Base-by-base conservation (phyloP, 2,888 invertebrate species). In the Trichacis sp. region DNA sequence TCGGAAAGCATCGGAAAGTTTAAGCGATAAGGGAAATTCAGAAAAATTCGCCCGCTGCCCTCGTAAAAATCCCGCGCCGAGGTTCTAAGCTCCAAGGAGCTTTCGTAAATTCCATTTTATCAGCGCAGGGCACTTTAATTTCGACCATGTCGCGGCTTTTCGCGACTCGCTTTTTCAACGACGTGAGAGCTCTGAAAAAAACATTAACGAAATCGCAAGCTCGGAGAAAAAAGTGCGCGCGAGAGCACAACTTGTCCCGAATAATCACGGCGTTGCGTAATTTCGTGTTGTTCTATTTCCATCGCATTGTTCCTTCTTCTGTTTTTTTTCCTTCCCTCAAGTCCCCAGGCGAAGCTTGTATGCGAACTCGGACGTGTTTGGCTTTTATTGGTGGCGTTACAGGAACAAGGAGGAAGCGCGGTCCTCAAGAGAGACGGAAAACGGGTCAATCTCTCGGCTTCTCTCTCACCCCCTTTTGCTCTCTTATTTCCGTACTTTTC, bases 391-490 rank as follows among this genome's bases (percentile, higher is more conserved):
- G 18, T 54, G 55, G 24, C 33, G 19, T 14, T 51, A 29, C 14
- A 49, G 45, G 55, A 64, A 70, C 64, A 64, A 66, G 57, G 63
- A 70, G 59, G 47, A 64, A 53, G 54, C 50, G 49, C 15, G 17
- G 33, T 12, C n/a, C 4, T 42, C 6, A 36, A 55, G 75, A 52
- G 76, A 75, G 80, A 80, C 45, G 71, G 74, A 80, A 80, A 80
- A 78, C 77, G 66, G 80, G 80, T 80, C 80, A 80, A 66, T 70
- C 71, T 42, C 42, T 42, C 6, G 14, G n/a, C 2, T 42, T 17
- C 17, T 11, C 42, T 42, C 42, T 77, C 69, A 45, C 48, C 68
- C 69, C 74, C 73, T 70, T 73, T 73, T 73, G 74, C 74, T 71
- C 78, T 73, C 78, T 78, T 76, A 24, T 3, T 24, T 24, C 24